phyloP scores from a whole-genome alignment of 2,797 vertebrate species.

The Lacerta agilis region DNA sequence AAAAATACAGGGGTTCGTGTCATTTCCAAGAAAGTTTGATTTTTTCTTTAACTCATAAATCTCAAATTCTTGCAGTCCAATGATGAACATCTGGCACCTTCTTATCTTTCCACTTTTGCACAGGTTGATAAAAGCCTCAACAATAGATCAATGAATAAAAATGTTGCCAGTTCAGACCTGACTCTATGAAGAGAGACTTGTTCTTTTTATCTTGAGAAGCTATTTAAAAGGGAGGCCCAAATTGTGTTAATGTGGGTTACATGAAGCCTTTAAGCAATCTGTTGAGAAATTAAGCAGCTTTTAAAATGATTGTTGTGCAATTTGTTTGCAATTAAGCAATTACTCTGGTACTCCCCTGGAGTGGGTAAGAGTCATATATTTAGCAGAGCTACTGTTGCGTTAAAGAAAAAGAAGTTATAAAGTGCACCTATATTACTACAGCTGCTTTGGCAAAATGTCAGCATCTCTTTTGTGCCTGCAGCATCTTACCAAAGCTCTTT shows the following conservation, averaged over 20 bases:
- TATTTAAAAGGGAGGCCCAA: not conserved
- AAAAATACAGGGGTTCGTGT: not conserved
- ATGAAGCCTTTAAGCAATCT: not conserved
- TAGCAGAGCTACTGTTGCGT: not conserved
- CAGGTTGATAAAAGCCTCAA: not conserved
- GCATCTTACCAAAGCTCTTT: constrained; percentile 17
- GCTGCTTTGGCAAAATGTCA: not conserved
- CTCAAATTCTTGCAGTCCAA: not conserved
- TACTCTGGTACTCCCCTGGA: not conserved
- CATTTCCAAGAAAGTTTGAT: not conserved
- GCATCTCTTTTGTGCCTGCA: constrained; percentile 12
- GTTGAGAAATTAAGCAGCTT: not conserved
- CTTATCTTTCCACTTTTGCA: not conserved
- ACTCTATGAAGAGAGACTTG: not conserved
- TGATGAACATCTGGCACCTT: not conserved
- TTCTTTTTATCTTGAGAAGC: accelerated
- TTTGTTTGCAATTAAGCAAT: constrained; percentile 19
- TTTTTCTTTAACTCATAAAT: not conserved
- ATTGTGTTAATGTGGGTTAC: not conserved
- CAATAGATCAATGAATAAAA: not conserved
- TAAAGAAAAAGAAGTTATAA: not conserved
- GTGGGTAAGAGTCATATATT: not conserved
- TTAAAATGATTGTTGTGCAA: not conserved
- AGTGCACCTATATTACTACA: not conserved
- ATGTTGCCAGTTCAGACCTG: not conserved